Evolutionary conservation across 2,113 vertebrate species (phyloP), one percentile per base, ranked within the genome.

Genomic region (Trinectes maculatus): DNA sequence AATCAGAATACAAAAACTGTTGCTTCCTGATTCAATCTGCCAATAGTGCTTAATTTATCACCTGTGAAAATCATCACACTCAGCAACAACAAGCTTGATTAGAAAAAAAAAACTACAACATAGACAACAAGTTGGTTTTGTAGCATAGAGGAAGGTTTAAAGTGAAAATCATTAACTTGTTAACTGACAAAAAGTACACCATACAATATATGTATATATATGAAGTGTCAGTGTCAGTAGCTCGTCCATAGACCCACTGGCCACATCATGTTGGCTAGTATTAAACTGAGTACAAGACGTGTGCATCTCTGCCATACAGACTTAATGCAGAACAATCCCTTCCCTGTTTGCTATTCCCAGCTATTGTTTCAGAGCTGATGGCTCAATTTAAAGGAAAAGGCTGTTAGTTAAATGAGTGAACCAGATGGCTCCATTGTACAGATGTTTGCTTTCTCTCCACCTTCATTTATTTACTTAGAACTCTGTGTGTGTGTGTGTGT

Each of bases 391-490:
- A 44, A 74, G 37, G 16, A 29, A n/a, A 39, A 57, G 11, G 18
- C 34, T 36, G 52, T 51, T 19, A 37, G 22, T 18, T n/a, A 22
- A 66, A 59, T 19, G 57, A 63, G 22, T 44, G 33, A 63, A 39
- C 3, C 48, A 42, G 19, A 8, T 12, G 51, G 47, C 46, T 69
- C 34, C 52, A 19, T 33, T 46, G 46, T 12, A 29, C 34, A 52
- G 55, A 56, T 33, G 49, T 71, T 63, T 74, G 49, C 58, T 65
- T 59, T 83, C 54, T 53, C 67, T 67, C 39, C 44, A 48, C 60
- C 47, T 62, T 42, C 25, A 52, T 67, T 71, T 65, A 67, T 34
- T 19, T 51, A 51, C 55, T 70, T 66, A 49, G 40, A 46, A 31
- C 18, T n/a, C 26, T 22, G 53, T n/a, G 43, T 13, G 39, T 24